A percentile compares a stretch with the other conserved stretches of the same genome.
Conservation (phyloP, 2,113 vertebrate genomes). For the Phyllostomus discolor region DNA sequence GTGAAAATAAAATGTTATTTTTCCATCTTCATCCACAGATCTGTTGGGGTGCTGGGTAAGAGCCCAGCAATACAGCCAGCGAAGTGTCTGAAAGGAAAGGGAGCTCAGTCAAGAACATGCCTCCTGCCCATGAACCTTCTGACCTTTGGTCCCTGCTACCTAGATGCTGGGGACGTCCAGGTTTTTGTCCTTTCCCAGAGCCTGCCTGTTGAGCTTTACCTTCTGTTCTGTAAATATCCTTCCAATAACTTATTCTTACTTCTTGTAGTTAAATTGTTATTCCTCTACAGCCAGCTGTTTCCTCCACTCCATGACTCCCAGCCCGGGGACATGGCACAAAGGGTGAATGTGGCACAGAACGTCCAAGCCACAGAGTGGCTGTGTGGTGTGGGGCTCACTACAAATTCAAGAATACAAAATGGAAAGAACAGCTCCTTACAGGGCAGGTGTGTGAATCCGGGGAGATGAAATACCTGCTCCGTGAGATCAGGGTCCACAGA, state of each 20-base stretch:
- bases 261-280: not conserved
- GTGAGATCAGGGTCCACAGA: not conserved
- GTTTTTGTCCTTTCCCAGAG: not conserved
- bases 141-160: not conserved
- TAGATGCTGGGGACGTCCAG: not conserved
- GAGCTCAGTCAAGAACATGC: not conserved
- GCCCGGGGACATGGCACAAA: not conserved
- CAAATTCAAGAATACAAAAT: not conserved
- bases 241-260: not conserved
- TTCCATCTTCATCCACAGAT: not conserved
- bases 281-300: not conserved
- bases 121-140: not conserved
- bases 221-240: not conserved
- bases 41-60: not conserved
- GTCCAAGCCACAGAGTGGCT: not conserved
- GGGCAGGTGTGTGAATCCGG: not conserved
- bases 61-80: not conserved
- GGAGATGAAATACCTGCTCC: not conserved
- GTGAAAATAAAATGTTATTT: not conserved
- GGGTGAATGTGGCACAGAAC: not conserved
- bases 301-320: not conserved
- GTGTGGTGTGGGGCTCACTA: not conserved
- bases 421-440: not conserved
- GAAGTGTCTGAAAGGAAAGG: not conserved
- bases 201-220: not conserved